A percentile compares a stretch with the other conserved stretches of the same genome.
Evolutionary conservation across 2,888 invertebrate species (phyloP).

Genomic region (Sphecodes monilicornis): DNA sequence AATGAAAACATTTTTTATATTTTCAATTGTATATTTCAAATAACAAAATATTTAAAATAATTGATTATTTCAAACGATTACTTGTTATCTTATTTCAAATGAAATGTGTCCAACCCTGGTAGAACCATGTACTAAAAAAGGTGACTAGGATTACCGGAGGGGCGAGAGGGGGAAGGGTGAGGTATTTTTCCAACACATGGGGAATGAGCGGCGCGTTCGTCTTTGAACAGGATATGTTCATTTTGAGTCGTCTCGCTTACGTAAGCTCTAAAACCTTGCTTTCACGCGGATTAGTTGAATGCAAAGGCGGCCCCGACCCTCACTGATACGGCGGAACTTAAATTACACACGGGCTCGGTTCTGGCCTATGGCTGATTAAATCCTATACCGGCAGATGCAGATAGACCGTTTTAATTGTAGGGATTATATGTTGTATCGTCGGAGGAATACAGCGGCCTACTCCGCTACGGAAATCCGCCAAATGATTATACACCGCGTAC

Average conservation of each 20-base stretch:
- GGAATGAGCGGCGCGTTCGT: conserved; percentile 41
- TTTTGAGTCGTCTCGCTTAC: conserved; percentile 67
- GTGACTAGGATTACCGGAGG: not conserved
- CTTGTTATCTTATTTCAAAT: too few relatives aligned
- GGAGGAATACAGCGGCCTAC: too few relatives aligned
- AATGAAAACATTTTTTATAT: too few relatives aligned
- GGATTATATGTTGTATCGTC: too few relatives aligned
- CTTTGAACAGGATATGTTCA: conserved; percentile 64
- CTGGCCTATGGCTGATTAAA: conserved; percentile 70
- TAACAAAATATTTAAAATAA: too few relatives aligned
- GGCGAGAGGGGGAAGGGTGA: not conserved
- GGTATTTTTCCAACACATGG: not conserved
- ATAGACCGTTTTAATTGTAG: conserved; percentile 71
- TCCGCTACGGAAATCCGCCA: too few relatives aligned
- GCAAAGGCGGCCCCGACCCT: conserved; percentile 59
- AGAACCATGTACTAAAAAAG: too few relatives aligned
- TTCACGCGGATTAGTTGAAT: conserved; percentile 66
- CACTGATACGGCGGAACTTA: conserved; percentile 71
- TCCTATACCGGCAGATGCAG: conserved; percentile 60
- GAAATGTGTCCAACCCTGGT: too few relatives aligned
- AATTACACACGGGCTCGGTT: conserved; percentile 73
- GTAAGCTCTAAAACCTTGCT: conserved; percentile 73
- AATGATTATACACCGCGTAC: too few relatives aligned
- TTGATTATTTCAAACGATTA: too few relatives aligned
- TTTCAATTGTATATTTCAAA: too few relatives aligned